phyloP scores from a whole-genome alignment of 2,797 vertebrate species.

The Furcifer pardalis region DNA sequence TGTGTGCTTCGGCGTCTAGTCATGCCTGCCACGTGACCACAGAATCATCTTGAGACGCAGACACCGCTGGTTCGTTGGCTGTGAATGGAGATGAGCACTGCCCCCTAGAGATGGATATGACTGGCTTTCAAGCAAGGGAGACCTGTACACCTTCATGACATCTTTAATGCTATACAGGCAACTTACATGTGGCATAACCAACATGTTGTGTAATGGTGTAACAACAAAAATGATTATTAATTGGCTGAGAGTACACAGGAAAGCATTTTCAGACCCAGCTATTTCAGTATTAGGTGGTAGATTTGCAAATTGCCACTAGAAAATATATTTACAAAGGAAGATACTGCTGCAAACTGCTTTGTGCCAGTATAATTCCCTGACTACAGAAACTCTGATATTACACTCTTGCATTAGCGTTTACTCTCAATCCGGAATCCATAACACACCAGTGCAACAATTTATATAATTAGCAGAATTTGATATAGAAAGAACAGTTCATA shows the following conservation, averaged over 20 bases:
- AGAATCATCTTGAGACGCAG: too few relatives aligned
- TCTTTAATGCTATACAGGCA: background rate
- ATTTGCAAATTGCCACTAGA: background rate
- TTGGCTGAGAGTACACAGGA: background rate
- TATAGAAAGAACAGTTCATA: background rate
- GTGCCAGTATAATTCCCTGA: background rate
- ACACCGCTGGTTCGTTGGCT: too few relatives aligned
- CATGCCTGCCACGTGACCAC: too few relatives aligned
- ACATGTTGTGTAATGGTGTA: background rate
- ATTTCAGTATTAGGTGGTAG: background rate
- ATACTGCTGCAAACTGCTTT: background rate
- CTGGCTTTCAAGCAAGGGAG: too few relatives aligned
- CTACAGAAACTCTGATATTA: background rate
- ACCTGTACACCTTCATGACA: background rate
- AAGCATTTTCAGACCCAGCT: background rate
- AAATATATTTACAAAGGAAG: background rate
- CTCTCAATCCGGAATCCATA: background rate
- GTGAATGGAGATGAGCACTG: too few relatives aligned
- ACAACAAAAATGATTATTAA: background rate
- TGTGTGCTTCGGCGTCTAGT: too few relatives aligned
- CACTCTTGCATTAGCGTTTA: background rate
- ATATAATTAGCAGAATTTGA: background rate
- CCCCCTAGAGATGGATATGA: too few relatives aligned
- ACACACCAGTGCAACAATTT: background rate
- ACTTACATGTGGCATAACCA: background rate